A percentile compares a stretch with the other conserved stretches of the same genome.
These are phyloP conservation scores for Hydrocynus forskahlii DNA, from an alignment of 2,797 vertebrate genomes.

Conservation along the genomic window DNA sequence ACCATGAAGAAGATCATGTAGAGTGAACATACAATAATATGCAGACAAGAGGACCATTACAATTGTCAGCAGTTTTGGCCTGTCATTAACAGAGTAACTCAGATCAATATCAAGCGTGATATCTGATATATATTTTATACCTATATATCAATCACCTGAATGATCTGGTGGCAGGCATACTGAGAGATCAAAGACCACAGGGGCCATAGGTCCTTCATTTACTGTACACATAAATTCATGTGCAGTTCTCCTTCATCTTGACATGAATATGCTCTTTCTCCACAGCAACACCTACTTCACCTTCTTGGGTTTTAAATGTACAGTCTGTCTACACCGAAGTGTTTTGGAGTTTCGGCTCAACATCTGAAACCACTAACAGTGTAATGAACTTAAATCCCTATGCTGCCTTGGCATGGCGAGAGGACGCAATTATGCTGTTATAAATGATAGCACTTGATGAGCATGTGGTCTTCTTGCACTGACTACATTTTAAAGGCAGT, in stretches of 20 bases:
- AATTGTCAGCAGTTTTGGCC: not conserved
- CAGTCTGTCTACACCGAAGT: not conserved
- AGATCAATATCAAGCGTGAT: conserved; percentile 20
- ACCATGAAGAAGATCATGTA: not conserved
- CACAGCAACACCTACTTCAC: not conserved
- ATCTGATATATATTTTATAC: not conserved
- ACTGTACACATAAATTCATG: not conserved
- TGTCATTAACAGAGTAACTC: not conserved
- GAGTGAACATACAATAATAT: no score
- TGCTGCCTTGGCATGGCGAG: not conserved
- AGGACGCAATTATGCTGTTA: not conserved
- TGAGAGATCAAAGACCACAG: not conserved
- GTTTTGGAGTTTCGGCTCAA: conserved; percentile 3
- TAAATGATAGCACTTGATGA: no score
- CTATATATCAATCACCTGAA: not conserved
- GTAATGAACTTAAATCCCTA: conserved; percentile 34
- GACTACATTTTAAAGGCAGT: no score
- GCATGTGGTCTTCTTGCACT: no score
- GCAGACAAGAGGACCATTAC: not conserved
- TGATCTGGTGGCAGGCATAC: conserved; percentile 2
- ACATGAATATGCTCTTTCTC: conserved; percentile 1
- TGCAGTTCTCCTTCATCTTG: not conserved
- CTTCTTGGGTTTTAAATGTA: not conserved
- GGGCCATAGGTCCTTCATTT: not conserved
- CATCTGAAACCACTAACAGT: conserved; percentile 9